Conservation (phyloP, 2,113 vertebrate genomes). For the Craseonycteris thonglongyai region DNA sequence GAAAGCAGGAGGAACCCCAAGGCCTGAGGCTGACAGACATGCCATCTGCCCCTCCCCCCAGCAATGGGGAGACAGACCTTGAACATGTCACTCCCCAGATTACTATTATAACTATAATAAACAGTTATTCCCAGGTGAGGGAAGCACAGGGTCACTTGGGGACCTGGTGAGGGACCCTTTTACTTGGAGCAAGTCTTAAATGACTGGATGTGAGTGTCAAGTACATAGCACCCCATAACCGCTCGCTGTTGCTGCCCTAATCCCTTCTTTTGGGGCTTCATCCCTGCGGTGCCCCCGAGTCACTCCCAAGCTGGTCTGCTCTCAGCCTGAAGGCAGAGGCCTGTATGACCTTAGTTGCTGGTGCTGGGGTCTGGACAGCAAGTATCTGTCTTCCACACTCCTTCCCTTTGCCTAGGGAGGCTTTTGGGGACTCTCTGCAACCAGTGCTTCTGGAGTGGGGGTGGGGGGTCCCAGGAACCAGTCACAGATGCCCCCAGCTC, state of each 20-base stretch:
- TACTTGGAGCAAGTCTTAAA: background rate
- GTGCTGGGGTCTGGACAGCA: background rate
- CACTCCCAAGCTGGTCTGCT: background rate
- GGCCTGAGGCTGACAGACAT: background rate
- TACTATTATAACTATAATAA: too few species aligned
- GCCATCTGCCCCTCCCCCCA: background rate
- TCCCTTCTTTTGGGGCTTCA: background rate
- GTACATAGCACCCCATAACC: fast-evolving
- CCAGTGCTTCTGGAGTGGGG: constrained; percentile 56
- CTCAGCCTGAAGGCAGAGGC: background rate
- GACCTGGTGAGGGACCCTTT: background rate
- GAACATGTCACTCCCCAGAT: background rate
- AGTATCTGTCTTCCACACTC: background rate
- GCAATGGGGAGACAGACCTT: background rate
- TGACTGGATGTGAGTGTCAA: background rate
- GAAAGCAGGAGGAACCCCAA: background rate
- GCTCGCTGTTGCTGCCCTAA: fast-evolving
- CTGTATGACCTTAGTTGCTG: fast-evolving
- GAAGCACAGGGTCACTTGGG: background rate
- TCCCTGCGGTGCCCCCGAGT: background rate
- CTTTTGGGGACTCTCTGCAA: constrained; percentile 61
- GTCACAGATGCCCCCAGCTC: too few species aligned
- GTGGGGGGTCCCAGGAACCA: background rate
- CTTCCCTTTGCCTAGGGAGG: background rate
- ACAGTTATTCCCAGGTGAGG: background rate